Evolutionary conservation across 2,797 vertebrate species (phyloP).

Genomic region (Pristis pectinata): DNA sequence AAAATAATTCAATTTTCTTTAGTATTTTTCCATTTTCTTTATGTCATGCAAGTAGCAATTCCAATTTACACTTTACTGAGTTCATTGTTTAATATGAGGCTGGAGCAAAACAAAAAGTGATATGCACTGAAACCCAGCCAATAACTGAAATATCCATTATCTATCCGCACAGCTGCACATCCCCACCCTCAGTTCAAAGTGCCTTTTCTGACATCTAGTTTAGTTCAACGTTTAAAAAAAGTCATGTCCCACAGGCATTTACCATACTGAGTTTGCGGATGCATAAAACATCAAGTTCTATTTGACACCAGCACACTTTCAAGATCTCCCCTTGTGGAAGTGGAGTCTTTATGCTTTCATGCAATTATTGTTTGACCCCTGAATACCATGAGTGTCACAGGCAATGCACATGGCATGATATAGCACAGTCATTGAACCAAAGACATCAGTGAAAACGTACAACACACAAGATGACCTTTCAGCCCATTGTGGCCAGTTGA

Average conservation of each 20-base stretch:
- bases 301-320: background rate
- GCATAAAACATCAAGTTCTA: conserved; percentile 44
- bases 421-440: background rate
- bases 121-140: conserved; percentile 51
- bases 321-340: background rate
- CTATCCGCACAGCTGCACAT: conserved; percentile 51
- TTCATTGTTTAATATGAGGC: conserved; percentile 49
- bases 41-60: conserved; percentile 44
- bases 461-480: no score
- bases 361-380: background rate
- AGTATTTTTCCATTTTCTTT: background rate
- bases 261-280: conserved; percentile 48
- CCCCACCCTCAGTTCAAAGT: conserved; percentile 41
- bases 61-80: conserved; percentile 44
- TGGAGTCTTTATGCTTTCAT: background rate
- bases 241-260: conserved; percentile 47
- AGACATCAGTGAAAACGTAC: no score
- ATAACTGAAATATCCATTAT: conserved; percentile 55
- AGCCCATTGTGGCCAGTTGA: no score
- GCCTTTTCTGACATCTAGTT: conserved; percentile 46
- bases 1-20: background rate
- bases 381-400: background rate
- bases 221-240: conserved; percentile 36
- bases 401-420: background rate
- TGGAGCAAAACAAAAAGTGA: conserved; percentile 43